A percentile compares a stretch with the other conserved stretches of the same genome.
Evolutionary conservation across 1,140 invertebrate species (phyloP).

Genomic region (Brachionus rotundiformis): DNA sequence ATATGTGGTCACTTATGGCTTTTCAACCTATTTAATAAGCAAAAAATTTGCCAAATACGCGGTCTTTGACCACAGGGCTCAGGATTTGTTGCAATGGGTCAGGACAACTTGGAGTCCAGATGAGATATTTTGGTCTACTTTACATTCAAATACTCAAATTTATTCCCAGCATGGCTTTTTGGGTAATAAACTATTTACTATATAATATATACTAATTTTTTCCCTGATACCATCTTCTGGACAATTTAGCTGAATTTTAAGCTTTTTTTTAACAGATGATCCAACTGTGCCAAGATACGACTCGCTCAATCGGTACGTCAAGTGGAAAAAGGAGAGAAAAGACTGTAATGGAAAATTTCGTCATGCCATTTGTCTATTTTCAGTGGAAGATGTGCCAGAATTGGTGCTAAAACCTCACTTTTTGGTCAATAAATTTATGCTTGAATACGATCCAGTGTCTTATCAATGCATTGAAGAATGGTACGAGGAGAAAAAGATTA

Average conservation of each 20-base stretch:
- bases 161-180: constrained; percentile 42
- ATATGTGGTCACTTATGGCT: constrained; percentile 58
- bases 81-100: constrained; percentile 56
- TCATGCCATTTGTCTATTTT: constrained; percentile 56
- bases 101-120: constrained; percentile 57
- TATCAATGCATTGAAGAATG: constrained; percentile 59
- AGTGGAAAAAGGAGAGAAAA: background rate
- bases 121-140: constrained; percentile 54
- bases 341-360: constrained; percentile 54
- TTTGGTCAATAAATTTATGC: constrained; percentile 61
- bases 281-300: background rate
- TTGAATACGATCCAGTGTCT: constrained; percentile 55
- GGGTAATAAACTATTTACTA: too few species aligned
- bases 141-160: constrained; percentile 53
- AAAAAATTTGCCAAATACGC: constrained; percentile 57
- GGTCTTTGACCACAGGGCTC: constrained; percentile 53
- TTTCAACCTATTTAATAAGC: constrained; percentile 57
- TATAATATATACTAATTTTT: background rate
- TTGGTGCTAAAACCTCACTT: constrained; percentile 54
- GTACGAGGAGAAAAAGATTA: background rate
- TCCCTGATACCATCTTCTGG: too few species aligned
- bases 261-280: background rate
- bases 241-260: background rate
- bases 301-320: background rate
- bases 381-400: constrained; percentile 49